A percentile compares a stretch with the other conserved stretches of the same genome.
Evolutionary conservation across 1,140 invertebrate genomes (phyloP).

Genomic region (Drosophila asahinai): DNA sequence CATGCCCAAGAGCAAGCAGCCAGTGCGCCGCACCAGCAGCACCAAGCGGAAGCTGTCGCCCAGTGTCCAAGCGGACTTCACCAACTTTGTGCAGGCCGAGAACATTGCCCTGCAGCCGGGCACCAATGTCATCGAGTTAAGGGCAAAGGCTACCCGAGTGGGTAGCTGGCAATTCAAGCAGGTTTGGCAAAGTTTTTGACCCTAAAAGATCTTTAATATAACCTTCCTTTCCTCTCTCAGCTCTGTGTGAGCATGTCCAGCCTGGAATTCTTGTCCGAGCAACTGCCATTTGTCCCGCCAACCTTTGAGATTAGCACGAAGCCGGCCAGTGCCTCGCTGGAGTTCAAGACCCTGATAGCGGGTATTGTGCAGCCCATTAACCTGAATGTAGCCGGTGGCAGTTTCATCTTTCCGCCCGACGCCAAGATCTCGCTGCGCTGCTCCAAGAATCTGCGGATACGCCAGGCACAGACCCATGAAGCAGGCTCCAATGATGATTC

Average conservation of each 20-base stretch:
- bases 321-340: conserved; percentile 85
- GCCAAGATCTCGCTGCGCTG: conserved; percentile 87
- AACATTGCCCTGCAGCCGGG: conserved; percentile 89
- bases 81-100: conserved; percentile 86
- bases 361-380: conserved; percentile 90
- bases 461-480: conserved; percentile 45
- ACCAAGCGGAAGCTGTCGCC: conserved; percentile 86
- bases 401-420: conserved; percentile 86
- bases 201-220: not conserved
- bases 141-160: conserved; percentile 86
- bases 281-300: conserved; percentile 70
- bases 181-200: conserved; percentile 12
- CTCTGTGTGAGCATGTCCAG: conserved; percentile 84
- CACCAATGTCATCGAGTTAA: conserved; percentile 89
- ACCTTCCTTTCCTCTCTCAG: conserved; percentile 17
- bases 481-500: conserved; percentile 49
- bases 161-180: conserved; percentile 83
- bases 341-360: conserved; percentile 88
- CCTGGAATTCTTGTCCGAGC: conserved; percentile 88
- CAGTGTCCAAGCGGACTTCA: conserved; percentile 89
- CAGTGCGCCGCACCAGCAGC: conserved; percentile 78
- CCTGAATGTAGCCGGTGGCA: conserved; percentile 89
- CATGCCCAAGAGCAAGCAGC: conserved; percentile 86
- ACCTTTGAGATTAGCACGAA: conserved; percentile 86
- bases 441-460: conserved; percentile 87